Conservation (phyloP, 2,113 vertebrate species). For the Plecturocebus donacophilus region DNA sequence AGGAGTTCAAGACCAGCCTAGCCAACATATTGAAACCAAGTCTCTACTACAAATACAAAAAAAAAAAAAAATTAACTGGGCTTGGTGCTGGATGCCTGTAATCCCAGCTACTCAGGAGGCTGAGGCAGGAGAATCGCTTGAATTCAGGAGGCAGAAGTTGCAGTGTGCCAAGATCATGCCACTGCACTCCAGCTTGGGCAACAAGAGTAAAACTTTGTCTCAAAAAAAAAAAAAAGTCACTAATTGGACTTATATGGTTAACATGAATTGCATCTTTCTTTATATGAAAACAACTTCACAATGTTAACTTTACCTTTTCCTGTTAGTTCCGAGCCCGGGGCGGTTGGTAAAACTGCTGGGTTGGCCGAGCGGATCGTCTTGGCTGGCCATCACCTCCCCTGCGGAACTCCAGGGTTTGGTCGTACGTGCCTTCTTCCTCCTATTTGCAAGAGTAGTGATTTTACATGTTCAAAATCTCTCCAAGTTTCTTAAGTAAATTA, state of each 20-base stretch:
- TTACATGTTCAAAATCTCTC: constrained; percentile 66
- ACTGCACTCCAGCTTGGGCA: too few relatives aligned
- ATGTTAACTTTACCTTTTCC: constrained; percentile 76
- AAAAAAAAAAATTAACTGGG: too few relatives aligned
- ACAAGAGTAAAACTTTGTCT: too few relatives aligned
- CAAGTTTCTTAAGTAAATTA: background rate
- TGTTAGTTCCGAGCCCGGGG: constrained; percentile 95
- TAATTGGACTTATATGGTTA: background rate
- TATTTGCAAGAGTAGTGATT: constrained; percentile 85
- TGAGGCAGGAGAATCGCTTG: too few relatives aligned
- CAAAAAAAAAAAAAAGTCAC: too few relatives aligned
- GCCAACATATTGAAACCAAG: too few relatives aligned
- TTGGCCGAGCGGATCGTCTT: constrained; percentile 92
- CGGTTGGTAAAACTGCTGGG: constrained; percentile 97
- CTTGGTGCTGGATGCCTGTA: too few relatives aligned
- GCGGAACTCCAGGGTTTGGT: constrained; percentile 96
- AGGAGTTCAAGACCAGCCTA: too few relatives aligned
- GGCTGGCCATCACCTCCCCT: constrained; percentile 96
- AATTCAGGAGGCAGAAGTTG: too few relatives aligned
- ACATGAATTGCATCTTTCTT: background rate
- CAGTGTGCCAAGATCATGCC: too few relatives aligned
- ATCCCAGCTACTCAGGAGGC: too few relatives aligned
- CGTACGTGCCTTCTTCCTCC: constrained; percentile 94
- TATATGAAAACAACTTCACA: constrained; percentile 32
- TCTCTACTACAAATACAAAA: too few relatives aligned